These are phyloP conservation scores for Fundulus diaphanus DNA, from an alignment of 2,797 vertebrate species.

Conservation along the genomic window DNA sequence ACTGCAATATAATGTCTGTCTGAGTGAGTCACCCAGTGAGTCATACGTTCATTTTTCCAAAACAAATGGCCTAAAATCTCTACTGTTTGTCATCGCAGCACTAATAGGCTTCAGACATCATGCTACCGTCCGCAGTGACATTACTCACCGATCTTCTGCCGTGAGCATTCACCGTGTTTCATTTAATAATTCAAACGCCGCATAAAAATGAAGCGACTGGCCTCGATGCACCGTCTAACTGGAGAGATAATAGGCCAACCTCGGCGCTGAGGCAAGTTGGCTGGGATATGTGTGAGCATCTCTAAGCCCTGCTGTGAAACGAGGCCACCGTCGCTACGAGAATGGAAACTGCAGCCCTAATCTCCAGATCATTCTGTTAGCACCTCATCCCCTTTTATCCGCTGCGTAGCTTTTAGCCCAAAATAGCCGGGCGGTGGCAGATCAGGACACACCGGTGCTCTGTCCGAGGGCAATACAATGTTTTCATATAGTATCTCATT, in stretches of 20 bases:
- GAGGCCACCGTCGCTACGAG: constrained; percentile 62
- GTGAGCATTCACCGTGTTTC: background rate
- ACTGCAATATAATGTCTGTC: constrained; percentile 4
- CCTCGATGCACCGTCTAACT: constrained; percentile 2
- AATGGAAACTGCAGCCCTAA: constrained; percentile 71
- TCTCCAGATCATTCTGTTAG: constrained; percentile 68
- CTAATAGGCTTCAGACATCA: constrained; percentile 5
- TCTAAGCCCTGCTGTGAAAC: constrained; percentile 49
- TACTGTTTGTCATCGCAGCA: background rate
- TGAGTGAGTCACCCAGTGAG: constrained; percentile 39
- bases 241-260: background rate
- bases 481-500: background rate
- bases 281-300: constrained; percentile 6
- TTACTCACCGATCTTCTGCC: background rate
- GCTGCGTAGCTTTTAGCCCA: constrained; percentile 51
- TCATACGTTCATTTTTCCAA: constrained; percentile 12
- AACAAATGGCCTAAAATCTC: background rate
- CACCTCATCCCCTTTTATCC: constrained; percentile 59
- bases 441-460: constrained; percentile 20
- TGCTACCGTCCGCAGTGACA: background rate
- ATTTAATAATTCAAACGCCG: background rate
- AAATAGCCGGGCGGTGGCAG: constrained; percentile 43
- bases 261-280: constrained; percentile 8
- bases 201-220: background rate
- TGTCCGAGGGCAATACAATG: constrained; percentile 12